Evolutionary conservation across 2,888 invertebrate genomes (phyloP).

Genomic region (Gastrophysa polygoni): DNA sequence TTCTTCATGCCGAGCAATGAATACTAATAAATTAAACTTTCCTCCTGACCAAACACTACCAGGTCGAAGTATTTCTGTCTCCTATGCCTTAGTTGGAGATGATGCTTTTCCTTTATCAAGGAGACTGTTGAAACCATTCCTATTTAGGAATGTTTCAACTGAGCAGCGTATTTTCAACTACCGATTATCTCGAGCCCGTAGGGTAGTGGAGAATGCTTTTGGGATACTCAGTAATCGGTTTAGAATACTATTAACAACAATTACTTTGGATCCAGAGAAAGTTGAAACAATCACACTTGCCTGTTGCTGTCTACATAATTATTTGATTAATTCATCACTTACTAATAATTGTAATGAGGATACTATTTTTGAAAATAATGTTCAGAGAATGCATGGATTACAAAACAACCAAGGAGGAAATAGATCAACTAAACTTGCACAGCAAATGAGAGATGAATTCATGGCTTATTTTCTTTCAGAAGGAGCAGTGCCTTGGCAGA

Average conservation of each 20-base stretch:
- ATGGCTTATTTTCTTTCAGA: not conserved
- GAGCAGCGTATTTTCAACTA: constrained; percentile 33
- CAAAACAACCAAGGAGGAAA: not conserved
- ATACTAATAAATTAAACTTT: constrained; percentile 37
- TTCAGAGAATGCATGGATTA: not conserved
- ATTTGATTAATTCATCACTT: not conserved
- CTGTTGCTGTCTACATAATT: constrained; percentile 4
- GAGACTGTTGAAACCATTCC: constrained; percentile 43
- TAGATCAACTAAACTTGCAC: not conserved
- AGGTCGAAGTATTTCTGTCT: constrained; percentile 29
- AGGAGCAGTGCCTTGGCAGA: constrained; percentile 7
- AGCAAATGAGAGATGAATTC: not conserved
- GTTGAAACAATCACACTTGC: not conserved
- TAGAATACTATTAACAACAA: constrained; percentile 28
- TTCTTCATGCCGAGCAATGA: constrained; percentile 22
- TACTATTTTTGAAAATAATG: not conserved
- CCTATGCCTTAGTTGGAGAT: constrained; percentile 44
- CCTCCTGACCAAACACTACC: constrained; percentile 38
- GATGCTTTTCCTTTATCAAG: constrained; percentile 42
- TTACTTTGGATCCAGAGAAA: constrained; percentile 2
- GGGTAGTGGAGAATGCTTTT: constrained; percentile 34
- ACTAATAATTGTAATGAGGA: not conserved
- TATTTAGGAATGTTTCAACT: constrained; percentile 24
- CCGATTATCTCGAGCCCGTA: constrained; percentile 23
- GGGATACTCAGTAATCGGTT: constrained; percentile 32